Evolutionary conservation across 1,140 invertebrate species (phyloP).

Genomic region (Pachypeltis micranthus): DNA sequence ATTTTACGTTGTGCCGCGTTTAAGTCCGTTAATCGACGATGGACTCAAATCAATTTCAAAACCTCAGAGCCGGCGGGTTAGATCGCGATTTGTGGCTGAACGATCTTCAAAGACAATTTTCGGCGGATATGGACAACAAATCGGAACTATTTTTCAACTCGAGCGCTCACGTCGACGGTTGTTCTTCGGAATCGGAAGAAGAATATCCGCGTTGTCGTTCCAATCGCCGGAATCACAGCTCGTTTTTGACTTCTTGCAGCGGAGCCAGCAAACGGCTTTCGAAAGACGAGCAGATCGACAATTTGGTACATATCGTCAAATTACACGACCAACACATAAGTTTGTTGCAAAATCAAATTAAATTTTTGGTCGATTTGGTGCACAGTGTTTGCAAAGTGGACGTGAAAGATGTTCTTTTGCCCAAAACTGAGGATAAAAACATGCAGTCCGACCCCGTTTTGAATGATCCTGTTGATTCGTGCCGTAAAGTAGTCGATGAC

Average conservation of each 20-base stretch:
- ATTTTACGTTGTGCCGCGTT: no score
- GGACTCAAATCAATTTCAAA: neutral
- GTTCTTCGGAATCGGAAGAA: neutral
- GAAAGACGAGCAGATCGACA: neutral
- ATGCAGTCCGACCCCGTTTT: no score
- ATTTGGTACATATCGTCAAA: neutral
- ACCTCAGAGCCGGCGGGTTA: neutral
- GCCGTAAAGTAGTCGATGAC: no score
- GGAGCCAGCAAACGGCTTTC: neutral
- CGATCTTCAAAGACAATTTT: neutral
- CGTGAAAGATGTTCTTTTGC: neutral
- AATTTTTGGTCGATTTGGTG: neutral
- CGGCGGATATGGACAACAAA: neutral
- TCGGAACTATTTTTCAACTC: neutral
- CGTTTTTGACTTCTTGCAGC: neutral
- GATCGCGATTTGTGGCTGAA: neutral
- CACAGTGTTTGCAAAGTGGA: neutral
- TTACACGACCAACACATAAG: neutral
- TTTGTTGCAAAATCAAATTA: constrained; percentile 3
- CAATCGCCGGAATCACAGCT: neutral
- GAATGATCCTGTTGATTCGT: no score
- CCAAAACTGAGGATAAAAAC: no score
- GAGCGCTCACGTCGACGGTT: neutral
- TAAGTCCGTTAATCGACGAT: no score
- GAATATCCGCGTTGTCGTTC: neutral